phyloP scores from a whole-genome alignment of 2,888 invertebrate genomes.

The Syrista parreyssii region DNA sequence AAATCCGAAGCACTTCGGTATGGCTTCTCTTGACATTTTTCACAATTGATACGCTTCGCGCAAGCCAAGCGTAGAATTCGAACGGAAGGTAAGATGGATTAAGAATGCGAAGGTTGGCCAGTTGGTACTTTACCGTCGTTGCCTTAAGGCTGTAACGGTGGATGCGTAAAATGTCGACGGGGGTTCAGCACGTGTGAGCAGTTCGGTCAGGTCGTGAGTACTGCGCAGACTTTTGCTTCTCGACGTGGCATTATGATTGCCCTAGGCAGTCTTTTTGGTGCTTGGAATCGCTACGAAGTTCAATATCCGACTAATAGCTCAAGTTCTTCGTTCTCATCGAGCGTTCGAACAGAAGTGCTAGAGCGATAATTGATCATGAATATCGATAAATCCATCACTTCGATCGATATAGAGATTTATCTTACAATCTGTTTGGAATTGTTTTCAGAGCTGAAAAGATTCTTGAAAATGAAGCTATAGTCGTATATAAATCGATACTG shows the following conservation, averaged over 20 bases:
- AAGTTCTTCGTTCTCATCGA: slow-evolving; percentile 12
- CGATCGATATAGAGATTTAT: background rate
- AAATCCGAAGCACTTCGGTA: background rate
- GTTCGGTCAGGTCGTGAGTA: background rate
- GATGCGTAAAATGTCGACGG: background rate
- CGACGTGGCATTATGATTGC: background rate
- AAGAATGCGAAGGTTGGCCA: background rate
- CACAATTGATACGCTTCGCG: background rate
- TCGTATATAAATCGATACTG: background rate
- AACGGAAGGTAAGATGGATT: background rate
- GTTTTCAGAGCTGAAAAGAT: background rate
- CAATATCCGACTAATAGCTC: slow-evolving; percentile 32
- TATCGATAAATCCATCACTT: background rate
- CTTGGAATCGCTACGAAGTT: slow-evolving; percentile 18
- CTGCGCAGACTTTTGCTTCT: background rate
- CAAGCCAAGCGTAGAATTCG: background rate
- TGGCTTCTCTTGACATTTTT: background rate
- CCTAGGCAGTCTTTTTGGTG: background rate
- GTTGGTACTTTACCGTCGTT: background rate
- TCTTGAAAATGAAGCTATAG: background rate
- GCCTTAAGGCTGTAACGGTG: background rate
- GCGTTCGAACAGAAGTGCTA: background rate
- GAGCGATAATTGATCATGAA: background rate
- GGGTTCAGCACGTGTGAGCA: background rate
- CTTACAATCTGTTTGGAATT: background rate